phyloP scores from a whole-genome alignment of 1,140 invertebrate genomes.

The Zaprionus davidi region DNA sequence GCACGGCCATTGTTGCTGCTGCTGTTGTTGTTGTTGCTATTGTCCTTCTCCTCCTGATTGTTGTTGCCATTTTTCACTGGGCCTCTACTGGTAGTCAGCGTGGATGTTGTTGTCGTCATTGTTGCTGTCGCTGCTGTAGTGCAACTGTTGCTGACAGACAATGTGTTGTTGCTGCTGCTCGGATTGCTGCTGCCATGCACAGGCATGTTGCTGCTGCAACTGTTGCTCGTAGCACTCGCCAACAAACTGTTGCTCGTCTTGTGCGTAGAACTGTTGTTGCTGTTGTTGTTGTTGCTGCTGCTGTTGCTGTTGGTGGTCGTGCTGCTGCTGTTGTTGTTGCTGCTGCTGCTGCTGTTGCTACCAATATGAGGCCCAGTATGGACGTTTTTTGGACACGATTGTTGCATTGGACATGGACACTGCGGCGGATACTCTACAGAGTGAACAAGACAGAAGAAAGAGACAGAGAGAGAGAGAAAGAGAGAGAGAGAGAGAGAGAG shows the following conservation, averaged over 20 bases:
- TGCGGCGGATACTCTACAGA: slow-evolving; percentile 86
- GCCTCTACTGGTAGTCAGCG: slow-evolving; percentile 76
- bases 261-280: slow-evolving; percentile 53
- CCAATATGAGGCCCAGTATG: slow-evolving; percentile 98
- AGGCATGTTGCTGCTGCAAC: slow-evolving; percentile 59
- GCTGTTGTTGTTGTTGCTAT: slow-evolving; percentile 29
- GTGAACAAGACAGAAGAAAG: neutral
- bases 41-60: slow-evolving; percentile 47
- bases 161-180: slow-evolving; percentile 68
- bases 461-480: too few relatives aligned
- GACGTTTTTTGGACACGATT: slow-evolving; percentile 98
- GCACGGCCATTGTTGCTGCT: slow-evolving; percentile 39
- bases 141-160: slow-evolving; percentile 34
- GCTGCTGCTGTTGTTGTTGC: slow-evolving; percentile 85
- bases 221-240: slow-evolving; percentile 62
- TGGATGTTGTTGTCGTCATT: slow-evolving; percentile 40
- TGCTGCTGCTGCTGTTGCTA: slow-evolving; percentile 85
- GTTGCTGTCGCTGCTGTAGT: slow-evolving; percentile 46
- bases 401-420: slow-evolving; percentile 93
- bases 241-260: slow-evolving; percentile 67
- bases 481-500: neutral
- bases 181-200: slow-evolving; percentile 44
- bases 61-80: slow-evolving; percentile 76
- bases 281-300: slow-evolving; percentile 68
- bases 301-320: slow-evolving; percentile 47